Evolutionary conservation across 2,888 invertebrate species (phyloP).

Genomic region (Diarsia rubi): DNA sequence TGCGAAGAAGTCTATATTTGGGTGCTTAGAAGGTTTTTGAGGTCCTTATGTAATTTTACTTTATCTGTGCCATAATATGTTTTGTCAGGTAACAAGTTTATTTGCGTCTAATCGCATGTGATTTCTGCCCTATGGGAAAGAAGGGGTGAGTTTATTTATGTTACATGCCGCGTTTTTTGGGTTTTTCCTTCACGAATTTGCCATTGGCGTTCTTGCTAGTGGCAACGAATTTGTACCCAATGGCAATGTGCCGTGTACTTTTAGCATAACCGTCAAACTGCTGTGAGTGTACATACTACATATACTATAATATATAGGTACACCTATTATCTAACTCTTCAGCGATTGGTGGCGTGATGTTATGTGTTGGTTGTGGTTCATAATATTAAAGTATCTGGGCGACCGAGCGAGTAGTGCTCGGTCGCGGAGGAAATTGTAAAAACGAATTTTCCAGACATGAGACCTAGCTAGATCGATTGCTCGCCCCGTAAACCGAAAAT

Average conservation of each 20-base stretch:
- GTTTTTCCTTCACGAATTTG: not conserved
- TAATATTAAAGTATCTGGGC: too few relatives aligned
- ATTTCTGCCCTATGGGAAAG: too few relatives aligned
- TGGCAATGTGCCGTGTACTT: not conserved
- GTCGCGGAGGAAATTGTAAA: too few relatives aligned
- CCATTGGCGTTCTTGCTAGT: not conserved
- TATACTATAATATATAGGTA: not conserved
- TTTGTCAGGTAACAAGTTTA: not conserved
- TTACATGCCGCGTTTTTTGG: not conserved
- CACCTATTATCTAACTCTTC: not conserved
- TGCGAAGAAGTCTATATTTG: not conserved
- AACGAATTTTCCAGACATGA: too few relatives aligned
- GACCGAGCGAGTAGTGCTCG: too few relatives aligned
- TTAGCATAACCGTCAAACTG: not conserved
- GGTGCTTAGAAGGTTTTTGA: not conserved
- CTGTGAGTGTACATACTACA: too few relatives aligned
- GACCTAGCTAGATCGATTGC: not conserved
- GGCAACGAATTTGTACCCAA: not conserved
- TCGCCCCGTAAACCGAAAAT: not conserved
- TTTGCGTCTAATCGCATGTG: not conserved
- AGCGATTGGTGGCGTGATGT: not conserved
- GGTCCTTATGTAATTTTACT: too few relatives aligned
- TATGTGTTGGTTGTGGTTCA: not conserved
- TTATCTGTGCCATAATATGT: not conserved
- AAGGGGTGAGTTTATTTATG: too few relatives aligned